Percentiles rank a stretch among this genome's conserved stretches.
These are phyloP conservation scores for Caenorhabditis remanei DNA, from an alignment of 1,140 invertebrate genomes.

Conservation along the genomic window DNA sequence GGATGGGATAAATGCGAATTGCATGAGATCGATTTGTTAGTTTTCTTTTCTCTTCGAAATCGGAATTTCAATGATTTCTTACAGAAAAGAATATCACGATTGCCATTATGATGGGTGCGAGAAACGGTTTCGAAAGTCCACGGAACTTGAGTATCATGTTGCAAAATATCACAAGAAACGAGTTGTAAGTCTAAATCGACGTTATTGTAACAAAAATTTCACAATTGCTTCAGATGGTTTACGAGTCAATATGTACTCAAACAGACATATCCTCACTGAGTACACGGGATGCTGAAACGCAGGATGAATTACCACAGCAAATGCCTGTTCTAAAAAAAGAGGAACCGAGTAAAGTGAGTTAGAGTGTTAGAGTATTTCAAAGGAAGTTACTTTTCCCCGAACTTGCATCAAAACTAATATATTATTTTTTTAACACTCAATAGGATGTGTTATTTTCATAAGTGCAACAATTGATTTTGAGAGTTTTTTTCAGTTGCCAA, in stretches of 20 bases:
- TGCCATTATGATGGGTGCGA: constrained; percentile 33
- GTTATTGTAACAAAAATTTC: background rate
- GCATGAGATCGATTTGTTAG: constrained; percentile 9
- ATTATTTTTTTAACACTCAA: too few species aligned
- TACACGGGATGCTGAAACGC: background rate
- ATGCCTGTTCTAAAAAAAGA: constrained; percentile 43
- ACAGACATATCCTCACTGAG: constrained; percentile 9
- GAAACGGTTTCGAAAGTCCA: constrained; percentile 2
- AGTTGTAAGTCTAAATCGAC: background rate
- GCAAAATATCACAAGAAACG: constrained; percentile 13
- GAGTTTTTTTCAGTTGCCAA: background rate
- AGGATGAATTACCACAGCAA: background rate
- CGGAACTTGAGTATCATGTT: constrained; percentile 26
- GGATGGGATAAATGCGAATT: constrained; percentile 11
- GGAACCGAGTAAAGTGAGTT: constrained; percentile 36
- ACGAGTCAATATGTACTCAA: constrained; percentile 43
- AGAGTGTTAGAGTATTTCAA: background rate
- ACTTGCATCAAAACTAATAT: too few species aligned
- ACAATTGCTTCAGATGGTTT: background rate
- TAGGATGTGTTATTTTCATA: too few species aligned
- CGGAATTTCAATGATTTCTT: background rate
- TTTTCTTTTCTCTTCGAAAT: background rate
- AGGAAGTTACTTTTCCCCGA: too few species aligned
- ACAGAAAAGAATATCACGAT: constrained; percentile 21
- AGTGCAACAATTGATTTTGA: too few species aligned